Base-by-base conservation (phyloP, 2,888 invertebrate species). In the Hartigia nigra region DNA sequence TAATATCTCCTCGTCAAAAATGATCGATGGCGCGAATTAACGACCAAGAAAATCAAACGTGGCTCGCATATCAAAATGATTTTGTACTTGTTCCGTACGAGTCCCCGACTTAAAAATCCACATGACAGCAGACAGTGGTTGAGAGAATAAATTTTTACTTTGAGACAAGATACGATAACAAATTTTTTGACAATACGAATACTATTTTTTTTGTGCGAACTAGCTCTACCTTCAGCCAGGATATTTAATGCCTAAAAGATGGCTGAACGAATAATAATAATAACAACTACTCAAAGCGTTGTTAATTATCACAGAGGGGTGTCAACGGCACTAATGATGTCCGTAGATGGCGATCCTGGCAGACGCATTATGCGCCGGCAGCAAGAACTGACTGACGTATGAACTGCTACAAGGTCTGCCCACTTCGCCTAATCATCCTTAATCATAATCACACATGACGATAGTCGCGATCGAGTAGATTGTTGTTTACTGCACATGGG, bases 381-480 rank as follows among this genome's bases (percentile, higher is more conserved):
- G 75, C 80, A 70, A 76, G 69, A 74, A 69, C 74, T 74, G 31
- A 77, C 79, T 83, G 82, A 84, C 79, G 83, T 82, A 82, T 79
- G 78, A 80, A 83, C 55, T 75, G 78, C 83, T 77, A 69, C 12
- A 76, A 76, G 76, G 69, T 31, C 55, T 35, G 74, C 69, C 55
- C 39, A 74, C 75, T 74, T 79, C 79, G 80, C 79, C 82, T 84
- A 86, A 86, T 86, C 85, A 86, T 86, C 82, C 84, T 86, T 82
- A 86, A 86, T 86, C 86, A 86, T 85, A 86, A 86, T 86, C 84
- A 85, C 82, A 82, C 81, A 78, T 75, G 77, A 80, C 81, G 80
- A 77, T 81, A 76, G 76, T 75, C 75, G 74, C 79, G 78, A 82
- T 81, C 78, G 76, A 76, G 78, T 74, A 81, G 81, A 82, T 82